phyloP scores from a whole-genome alignment of 2,113 vertebrate species.

The Lophura nycthemera region DNA sequence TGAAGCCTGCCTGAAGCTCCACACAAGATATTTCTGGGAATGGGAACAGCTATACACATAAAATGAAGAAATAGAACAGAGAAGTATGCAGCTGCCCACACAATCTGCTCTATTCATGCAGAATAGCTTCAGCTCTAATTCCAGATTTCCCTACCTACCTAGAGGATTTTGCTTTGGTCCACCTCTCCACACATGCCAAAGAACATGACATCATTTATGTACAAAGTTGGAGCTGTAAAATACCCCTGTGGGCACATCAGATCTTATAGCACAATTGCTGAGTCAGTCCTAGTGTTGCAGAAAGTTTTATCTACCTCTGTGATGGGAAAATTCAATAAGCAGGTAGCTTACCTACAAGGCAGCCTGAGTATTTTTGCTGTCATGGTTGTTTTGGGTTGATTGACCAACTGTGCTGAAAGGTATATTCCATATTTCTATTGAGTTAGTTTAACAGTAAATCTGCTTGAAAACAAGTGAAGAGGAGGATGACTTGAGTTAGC shows the following conservation, averaged over 20 bases:
- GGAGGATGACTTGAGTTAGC: neutral
- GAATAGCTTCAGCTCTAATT: neutral
- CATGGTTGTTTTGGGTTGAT: neutral
- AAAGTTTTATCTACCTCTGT: slow-evolving; percentile 1
- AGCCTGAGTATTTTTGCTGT: neutral
- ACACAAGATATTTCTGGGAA: neutral
- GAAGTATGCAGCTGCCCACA: neutral
- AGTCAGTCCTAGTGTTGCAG: neutral
- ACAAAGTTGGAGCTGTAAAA: neutral
- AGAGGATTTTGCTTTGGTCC: neutral
- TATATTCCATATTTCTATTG: neutral
- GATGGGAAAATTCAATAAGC: slow-evolving; percentile 10
- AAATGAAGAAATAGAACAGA: neutral
- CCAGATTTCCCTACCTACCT: neutral
- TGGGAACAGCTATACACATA: neutral
- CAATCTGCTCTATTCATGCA: neutral
- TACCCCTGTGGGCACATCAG: rapidly evolving
- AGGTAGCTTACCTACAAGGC: slow-evolving; percentile 20
- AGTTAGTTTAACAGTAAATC: neutral
- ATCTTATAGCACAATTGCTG: neutral
- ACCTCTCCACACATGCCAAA: neutral
- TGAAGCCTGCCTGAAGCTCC: neutral
- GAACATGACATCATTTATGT: neutral
- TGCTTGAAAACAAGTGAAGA: neutral
- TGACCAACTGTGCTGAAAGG: neutral